Evolutionary conservation across 2,797 vertebrate species (phyloP).

Genomic region (Gorsachius magnificus): DNA sequence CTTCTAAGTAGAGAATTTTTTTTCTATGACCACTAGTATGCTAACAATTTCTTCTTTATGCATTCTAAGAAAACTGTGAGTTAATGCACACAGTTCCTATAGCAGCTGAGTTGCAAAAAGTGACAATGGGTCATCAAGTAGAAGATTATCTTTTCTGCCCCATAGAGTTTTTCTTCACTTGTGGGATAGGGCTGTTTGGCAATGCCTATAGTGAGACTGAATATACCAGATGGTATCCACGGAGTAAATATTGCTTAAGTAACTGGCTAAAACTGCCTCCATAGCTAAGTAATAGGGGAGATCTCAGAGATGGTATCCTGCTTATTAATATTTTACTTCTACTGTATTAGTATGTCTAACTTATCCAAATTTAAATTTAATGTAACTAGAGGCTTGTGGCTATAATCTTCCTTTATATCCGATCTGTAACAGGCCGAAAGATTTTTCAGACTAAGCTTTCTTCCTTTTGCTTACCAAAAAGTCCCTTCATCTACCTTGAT

Average conservation of each 20-base stretch:
- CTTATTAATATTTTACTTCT: not conserved
- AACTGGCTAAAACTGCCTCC: not conserved
- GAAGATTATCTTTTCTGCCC: not conserved
- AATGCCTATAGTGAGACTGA: not conserved
- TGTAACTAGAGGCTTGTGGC: not conserved
- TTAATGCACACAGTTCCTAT: not conserved
- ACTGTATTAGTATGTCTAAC: not conserved
- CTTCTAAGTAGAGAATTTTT: not conserved
- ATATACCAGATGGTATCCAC: not conserved
- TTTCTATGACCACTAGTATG: rapidly evolving
- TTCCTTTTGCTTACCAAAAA: not conserved
- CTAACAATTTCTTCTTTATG: not conserved
- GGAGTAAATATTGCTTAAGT: not conserved
- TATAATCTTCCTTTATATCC: not conserved
- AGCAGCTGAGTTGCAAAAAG: not conserved
- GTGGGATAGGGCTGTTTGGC: not conserved
- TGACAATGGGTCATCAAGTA: not conserved
- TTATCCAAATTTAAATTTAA: not conserved
- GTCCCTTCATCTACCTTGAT: not conserved
- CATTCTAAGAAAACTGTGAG: not conserved
- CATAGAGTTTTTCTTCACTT: not conserved
- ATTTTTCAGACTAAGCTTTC: not conserved
- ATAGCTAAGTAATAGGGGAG: not conserved
- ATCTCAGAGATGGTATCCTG: not conserved
- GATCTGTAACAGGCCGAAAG: not conserved